Conservation (phyloP, 1,140 invertebrate genomes). For the Brachionus manjavacas region DNA sequence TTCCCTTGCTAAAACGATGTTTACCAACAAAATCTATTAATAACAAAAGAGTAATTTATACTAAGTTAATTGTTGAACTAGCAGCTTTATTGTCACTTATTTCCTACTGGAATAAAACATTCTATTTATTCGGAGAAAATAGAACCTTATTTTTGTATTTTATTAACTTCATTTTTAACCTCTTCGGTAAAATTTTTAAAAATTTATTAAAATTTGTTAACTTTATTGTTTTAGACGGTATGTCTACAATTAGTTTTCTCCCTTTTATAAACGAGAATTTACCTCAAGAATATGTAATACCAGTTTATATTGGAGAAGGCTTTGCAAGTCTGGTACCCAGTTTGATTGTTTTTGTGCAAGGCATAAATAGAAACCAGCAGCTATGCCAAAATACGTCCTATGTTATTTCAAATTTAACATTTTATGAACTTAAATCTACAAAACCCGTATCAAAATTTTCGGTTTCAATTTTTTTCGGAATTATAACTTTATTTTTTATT, state of each 20-base stretch:
- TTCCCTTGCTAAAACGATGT: neutral
- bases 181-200: conserved; percentile 8
- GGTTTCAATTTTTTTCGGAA: conserved; percentile 10
- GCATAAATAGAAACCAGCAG: neutral
- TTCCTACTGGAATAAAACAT: conserved; percentile 33
- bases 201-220: neutral
- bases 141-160: neutral
- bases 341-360: conserved; percentile 31
- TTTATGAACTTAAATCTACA: neutral
- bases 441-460: conserved; percentile 25
- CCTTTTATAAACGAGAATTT: conserved; percentile 57
- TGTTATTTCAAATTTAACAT: neutral
- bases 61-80: neutral
- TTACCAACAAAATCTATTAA: neutral
- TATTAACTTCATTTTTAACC: neutral
- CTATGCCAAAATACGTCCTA: neutral
- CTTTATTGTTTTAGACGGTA: neutral
- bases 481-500: neutral
- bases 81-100: neutral
- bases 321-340: conserved; percentile 16
- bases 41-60: neutral
- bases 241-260: conserved; percentile 25
- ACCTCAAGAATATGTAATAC: conserved; percentile 66
- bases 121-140: neutral
- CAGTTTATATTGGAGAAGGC: conserved; percentile 65